Conservation (phyloP, 2,888 invertebrate genomes). For the Chloroclysta siterata region DNA sequence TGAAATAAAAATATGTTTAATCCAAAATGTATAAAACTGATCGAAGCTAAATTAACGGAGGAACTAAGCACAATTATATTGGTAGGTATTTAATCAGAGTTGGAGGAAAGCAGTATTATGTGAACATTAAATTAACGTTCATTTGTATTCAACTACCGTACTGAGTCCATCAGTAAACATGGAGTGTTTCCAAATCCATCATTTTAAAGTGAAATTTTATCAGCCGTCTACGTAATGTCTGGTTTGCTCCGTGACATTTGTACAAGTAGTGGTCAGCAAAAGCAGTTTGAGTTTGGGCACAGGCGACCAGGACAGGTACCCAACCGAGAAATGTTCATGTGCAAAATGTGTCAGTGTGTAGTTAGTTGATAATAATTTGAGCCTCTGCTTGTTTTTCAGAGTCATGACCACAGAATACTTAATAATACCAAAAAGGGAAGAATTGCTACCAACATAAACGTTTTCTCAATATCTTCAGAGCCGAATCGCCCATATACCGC, state of each 20-base stretch:
- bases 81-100: slow-evolving; percentile 41
- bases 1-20: too few species aligned
- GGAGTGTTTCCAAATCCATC: slow-evolving; percentile 41
- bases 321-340: too few species aligned
- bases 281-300: background rate
- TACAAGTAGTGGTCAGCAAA: slow-evolving; percentile 2
- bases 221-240: slow-evolving; percentile 46
- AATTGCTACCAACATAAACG: too few species aligned
- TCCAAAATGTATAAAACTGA: too few species aligned
- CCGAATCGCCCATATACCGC: too few species aligned
- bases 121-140: slow-evolving; percentile 31
- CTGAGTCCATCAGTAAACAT: slow-evolving; percentile 37
- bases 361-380: too few species aligned
- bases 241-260: slow-evolving; percentile 12
- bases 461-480: too few species aligned
- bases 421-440: too few species aligned
- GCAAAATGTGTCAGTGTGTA: too few species aligned
- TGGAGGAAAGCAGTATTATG: slow-evolving; percentile 39
- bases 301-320: too few species aligned
- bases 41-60: background rate
- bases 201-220: slow-evolving; percentile 59
- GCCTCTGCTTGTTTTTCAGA: too few species aligned
- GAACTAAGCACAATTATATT: background rate
- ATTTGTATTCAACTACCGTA: slow-evolving; percentile 44
- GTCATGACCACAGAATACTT: too few species aligned